Percentiles rank a stretch among this genome's conserved stretches.
Conservation (phyloP, 2,888 invertebrate genomes). For the Volucella zonaria region DNA sequence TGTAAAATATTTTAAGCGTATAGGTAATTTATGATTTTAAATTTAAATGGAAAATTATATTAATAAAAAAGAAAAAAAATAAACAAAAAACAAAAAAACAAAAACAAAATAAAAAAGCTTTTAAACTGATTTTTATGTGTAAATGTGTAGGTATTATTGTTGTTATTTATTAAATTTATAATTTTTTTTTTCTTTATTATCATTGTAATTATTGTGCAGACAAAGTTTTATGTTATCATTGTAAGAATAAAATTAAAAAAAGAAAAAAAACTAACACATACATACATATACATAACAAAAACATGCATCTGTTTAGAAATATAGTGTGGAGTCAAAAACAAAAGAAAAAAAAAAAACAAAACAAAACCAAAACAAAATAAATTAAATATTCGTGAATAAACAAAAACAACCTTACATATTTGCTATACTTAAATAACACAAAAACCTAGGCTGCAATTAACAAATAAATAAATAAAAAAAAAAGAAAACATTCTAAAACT, state of each 20-base stretch:
- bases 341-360: too few species aligned
- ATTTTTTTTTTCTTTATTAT: conserved; percentile 37
- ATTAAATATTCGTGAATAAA: conserved; percentile 41
- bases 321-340: conserved; percentile 65
- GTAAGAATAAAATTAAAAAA: conserved; percentile 60
- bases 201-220: conserved; percentile 59
- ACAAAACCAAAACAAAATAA: too few species aligned
- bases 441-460: conserved; percentile 69
- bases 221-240: conserved; percentile 61
- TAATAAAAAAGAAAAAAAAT: conserved; percentile 27
- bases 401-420: conserved; percentile 55
- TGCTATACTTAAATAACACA: conserved; percentile 60
- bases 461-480: conserved; percentile 53
- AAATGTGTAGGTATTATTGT: conserved; percentile 72
- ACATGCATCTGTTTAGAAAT: conserved; percentile 56
- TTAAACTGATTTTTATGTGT: conserved; percentile 69
- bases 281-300: conserved; percentile 53
- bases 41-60: conserved; percentile 45
- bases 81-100: conserved; percentile 17
- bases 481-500: conserved; percentile 59
- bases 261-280: conserved; percentile 37
- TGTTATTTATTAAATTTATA: conserved; percentile 70
- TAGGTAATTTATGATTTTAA: conserved; percentile 69
- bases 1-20: conserved; percentile 66
- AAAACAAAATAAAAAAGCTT: conserved; percentile 38